These are phyloP conservation scores for Spilosoma lubricipeda DNA, from an alignment of 2,888 invertebrate genomes.

Conservation along the genomic window DNA sequence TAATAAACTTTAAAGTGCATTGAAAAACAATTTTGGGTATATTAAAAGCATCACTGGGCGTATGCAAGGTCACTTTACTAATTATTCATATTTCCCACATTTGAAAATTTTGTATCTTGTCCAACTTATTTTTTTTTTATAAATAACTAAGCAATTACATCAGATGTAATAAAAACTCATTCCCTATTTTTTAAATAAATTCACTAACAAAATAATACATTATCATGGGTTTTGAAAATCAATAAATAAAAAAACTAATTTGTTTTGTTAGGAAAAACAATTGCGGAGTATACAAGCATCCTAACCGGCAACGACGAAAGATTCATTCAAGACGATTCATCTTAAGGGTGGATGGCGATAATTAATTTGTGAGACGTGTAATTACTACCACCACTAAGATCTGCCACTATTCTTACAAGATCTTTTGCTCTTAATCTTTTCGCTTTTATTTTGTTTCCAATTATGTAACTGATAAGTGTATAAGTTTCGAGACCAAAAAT, in stretches of 20 bases:
- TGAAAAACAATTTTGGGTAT: no score
- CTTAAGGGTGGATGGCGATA: conserved; percentile 1
- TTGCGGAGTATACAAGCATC: not conserved
- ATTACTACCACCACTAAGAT: conserved; percentile 2
- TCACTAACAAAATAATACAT: not conserved
- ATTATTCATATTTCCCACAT: no score
- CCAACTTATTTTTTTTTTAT: no score
- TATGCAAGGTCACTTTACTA: no score
- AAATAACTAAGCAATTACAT: not conserved
- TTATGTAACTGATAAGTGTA: not conserved
- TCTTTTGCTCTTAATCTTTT: not conserved
- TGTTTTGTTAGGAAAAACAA: no score
- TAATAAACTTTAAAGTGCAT: no score
- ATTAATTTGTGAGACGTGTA: conserved; percentile 5
- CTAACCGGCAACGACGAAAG: not conserved
- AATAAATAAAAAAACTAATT: no score
- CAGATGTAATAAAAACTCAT: no score
- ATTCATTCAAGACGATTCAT: not conserved
- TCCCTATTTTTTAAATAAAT: not conserved
- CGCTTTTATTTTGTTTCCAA: not conserved
- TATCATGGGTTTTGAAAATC: not conserved
- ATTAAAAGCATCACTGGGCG: no score
- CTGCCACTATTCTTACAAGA: not conserved
- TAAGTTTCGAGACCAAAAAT: no score
- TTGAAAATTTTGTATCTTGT: no score